These are phyloP conservation scores for Hemiprocne comata DNA, from an alignment of 2,113 vertebrate genomes.

Conservation along the genomic window DNA sequence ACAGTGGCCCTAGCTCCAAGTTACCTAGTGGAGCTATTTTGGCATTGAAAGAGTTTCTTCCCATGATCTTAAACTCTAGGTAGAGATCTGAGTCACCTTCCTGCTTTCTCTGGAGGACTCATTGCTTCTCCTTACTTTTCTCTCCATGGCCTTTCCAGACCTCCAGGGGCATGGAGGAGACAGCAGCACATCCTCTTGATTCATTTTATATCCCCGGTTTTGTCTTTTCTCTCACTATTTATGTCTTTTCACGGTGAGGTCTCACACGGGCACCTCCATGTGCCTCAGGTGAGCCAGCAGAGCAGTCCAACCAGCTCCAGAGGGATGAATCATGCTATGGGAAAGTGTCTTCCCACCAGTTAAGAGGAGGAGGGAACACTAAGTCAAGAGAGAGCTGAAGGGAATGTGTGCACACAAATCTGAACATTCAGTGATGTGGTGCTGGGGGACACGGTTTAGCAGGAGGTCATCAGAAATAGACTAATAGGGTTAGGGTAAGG, in stretches of 20 bases:
- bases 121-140: background rate
- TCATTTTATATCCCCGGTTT: background rate
- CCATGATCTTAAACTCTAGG: background rate
- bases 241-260: no score
- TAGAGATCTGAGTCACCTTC: background rate
- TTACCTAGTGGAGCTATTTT: background rate
- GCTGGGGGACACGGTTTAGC: no score
- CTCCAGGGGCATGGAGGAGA: background rate
- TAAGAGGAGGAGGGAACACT: background rate
- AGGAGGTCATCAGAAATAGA: no score
- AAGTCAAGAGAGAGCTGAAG: background rate
- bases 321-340: background rate
- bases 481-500: no score
- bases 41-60: background rate
- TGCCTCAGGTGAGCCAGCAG: background rate
- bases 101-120: background rate
- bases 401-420: no score
- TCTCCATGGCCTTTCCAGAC: background rate
- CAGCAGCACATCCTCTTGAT: background rate
- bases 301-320: background rate
- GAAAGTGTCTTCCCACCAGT: background rate
- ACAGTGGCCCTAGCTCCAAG: background rate
- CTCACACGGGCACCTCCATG: background rate
- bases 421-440: background rate
- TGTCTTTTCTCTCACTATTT: background rate